Conservation (phyloP, 2,113 vertebrate species). For the Caracal caracal region DNA sequence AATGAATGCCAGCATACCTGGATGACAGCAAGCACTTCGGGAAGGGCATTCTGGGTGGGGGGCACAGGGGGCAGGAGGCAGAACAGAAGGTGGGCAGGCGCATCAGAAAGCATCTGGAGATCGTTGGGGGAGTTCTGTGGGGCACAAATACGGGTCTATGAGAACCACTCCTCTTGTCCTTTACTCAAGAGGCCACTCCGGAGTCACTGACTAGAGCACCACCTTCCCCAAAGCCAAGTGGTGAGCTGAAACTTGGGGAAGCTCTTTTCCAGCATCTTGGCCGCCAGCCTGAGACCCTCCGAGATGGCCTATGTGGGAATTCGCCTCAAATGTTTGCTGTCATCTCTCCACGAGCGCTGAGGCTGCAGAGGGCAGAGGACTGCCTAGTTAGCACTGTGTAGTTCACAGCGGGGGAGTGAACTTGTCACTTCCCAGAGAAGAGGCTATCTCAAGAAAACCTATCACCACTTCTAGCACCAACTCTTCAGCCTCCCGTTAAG, state of each 20-base stretch:
- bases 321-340: not conserved
- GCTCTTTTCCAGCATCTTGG: accelerated
- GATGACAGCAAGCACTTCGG: slow-evolving; percentile 96
- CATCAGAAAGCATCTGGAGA: slow-evolving; percentile 98
- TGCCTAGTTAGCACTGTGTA: not conserved
- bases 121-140: slow-evolving; percentile 97
- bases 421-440: not conserved
- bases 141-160: not conserved
- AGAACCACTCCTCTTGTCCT: not conserved
- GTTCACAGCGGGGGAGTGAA: not conserved
- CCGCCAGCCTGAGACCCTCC: not conserved
- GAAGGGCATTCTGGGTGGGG: slow-evolving; percentile 95
- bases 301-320: not conserved
- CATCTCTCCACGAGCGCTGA: not conserved
- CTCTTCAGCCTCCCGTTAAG: not conserved
- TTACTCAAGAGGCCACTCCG: not conserved
- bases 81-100: slow-evolving; percentile 98
- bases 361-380: not conserved
- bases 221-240: not conserved
- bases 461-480: not conserved
- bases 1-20: slow-evolving; percentile 88
- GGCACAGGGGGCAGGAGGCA: slow-evolving; percentile 96
- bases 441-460: not conserved
- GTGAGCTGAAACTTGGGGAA: not conserved
- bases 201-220: accelerated